These are phyloP conservation scores for Oreortyx pictus DNA, from an alignment of 2,797 vertebrate genomes.

Conservation along the genomic window DNA sequence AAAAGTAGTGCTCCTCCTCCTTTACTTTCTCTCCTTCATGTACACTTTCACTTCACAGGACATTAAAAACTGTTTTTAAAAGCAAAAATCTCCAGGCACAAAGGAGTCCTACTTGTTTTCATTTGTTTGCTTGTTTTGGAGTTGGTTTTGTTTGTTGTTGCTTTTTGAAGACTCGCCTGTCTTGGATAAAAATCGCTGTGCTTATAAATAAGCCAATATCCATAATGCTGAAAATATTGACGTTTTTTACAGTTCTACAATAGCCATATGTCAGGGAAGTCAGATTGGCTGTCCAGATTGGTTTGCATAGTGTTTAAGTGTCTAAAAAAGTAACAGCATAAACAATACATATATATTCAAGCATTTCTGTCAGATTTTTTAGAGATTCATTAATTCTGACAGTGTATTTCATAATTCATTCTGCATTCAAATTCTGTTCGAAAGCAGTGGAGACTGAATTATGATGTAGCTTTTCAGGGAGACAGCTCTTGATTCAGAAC, in stretches of 20 bases:
- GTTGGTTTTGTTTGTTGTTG: not conserved
- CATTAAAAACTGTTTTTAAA: not conserved
- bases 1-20: not conserved
- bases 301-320: not conserved
- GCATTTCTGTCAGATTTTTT: not conserved
- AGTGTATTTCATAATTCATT: not conserved
- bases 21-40: not conserved
- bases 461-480: not conserved
- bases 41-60: not conserved
- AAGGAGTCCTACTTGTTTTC: not conserved
- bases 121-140: not conserved
- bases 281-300: not conserved
- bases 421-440: not conserved
- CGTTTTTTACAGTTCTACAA: not conserved
- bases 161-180: not conserved
- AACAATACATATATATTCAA: not conserved
- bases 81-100: not conserved
- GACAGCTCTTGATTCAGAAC: slow-evolving; percentile 9
- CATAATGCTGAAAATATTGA: not conserved
- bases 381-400: not conserved
- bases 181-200: not conserved
- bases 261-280: not conserved
- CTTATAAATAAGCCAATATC: not conserved
- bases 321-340: accelerated
- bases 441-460: not conserved